phyloP scores from a whole-genome alignment of 2,888 invertebrate genomes.

The Callimorpha dominula region DNA sequence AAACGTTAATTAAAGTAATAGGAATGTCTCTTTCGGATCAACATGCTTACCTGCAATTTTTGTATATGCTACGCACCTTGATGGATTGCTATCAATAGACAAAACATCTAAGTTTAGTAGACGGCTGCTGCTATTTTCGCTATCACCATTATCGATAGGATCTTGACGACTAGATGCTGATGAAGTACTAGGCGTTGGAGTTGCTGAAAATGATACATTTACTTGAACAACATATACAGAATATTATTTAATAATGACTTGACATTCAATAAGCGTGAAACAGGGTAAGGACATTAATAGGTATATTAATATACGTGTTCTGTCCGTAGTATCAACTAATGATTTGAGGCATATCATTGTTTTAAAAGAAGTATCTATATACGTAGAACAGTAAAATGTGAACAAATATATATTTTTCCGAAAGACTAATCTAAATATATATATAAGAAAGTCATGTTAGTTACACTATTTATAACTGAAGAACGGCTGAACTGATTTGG shows the following conservation, averaged over 20 bases:
- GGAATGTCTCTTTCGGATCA: neutral
- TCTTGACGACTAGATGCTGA: conserved; percentile 46
- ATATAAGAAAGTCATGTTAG: too few relatives aligned
- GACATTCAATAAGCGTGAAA: neutral
- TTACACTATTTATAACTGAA: too few relatives aligned
- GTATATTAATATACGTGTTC: too few relatives aligned
- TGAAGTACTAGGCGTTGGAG: conserved; percentile 64
- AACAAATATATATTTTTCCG: too few relatives aligned
- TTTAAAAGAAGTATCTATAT: too few relatives aligned
- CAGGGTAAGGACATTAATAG: too few relatives aligned
- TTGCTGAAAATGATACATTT: conserved; percentile 39
- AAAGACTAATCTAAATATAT: too few relatives aligned
- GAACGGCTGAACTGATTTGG: too few relatives aligned
- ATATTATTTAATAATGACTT: neutral
- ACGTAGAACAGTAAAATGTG: too few relatives aligned
- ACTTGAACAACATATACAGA: neutral
- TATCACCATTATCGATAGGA: conserved; percentile 60
- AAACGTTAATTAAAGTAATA: neutral
- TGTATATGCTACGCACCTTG: conserved; percentile 53
- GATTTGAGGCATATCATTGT: too few relatives aligned
- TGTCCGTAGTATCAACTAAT: too few relatives aligned
- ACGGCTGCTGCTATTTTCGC: conserved; percentile 64
- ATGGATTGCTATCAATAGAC: conserved; percentile 68
- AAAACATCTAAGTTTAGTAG: conserved; percentile 74
- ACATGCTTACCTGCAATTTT: neutral